Base-by-base conservation (phyloP, 2,113 vertebrate genomes). In the Rutilus rutilus region DNA sequence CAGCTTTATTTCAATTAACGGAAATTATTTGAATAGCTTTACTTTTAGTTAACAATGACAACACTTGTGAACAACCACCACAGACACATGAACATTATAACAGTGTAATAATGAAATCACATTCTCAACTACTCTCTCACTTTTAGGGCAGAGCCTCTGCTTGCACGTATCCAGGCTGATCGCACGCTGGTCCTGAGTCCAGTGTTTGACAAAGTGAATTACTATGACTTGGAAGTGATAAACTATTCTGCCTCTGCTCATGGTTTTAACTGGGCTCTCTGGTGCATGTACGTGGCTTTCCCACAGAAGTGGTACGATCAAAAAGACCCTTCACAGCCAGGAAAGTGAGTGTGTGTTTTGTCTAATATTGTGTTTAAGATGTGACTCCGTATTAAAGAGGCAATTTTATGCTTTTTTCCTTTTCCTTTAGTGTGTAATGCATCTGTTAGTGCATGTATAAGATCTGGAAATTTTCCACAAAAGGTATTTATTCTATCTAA, bases 251-350 rank as follows among this genome's bases (percentile, higher is more conserved):
- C 90, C 5, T 19, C 30, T 0, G 92, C 93, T 1, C 67, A 94
- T 2, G 93, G 85, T 25, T 95, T 95, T 71, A 86, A 94, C 87
- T 95, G 94, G 94, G 88, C 88, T 9, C 50, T 94, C 71, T 94
- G 92, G 93, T 94, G 93, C 90, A 87, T 57, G 88, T 95, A 94
- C 0, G 93, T 91, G 71, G 0, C 0, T 17, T 94, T 95, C 90
- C 90, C 86, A 62, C 92, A 92, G 0, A 92, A 94, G 84, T 95
- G 94, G 94, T 94, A 94, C 11, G 45, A 86, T 12, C 84, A 87
- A 9, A 88, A 92, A 8, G 94, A 95, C 21, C 27, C 86, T 0
- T 88, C 94, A 2, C 89, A 77, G 8, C 93, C 93, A 30, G 94
- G 88, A 60, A 95, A 94, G 94, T 95, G 86, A 88, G 93, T 57